Conservation (phyloP, 2,797 vertebrate species). For the Mus caroli region DNA sequence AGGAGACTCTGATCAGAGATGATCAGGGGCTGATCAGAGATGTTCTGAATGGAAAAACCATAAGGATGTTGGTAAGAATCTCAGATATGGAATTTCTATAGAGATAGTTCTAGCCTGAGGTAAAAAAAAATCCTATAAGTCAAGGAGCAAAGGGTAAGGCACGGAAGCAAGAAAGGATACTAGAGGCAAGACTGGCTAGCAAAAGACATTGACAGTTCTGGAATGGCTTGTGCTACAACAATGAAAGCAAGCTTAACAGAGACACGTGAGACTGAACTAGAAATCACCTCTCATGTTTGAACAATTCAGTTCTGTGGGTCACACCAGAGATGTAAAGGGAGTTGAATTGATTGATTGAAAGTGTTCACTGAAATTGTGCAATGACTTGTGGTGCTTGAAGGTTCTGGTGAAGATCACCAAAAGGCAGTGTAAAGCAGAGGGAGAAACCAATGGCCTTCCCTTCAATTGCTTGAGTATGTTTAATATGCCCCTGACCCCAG, state of each 20-base stretch:
- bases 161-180: background rate
- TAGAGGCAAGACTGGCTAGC: background rate
- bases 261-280: constrained; percentile 16
- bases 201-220: background rate
- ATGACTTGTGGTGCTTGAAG: background rate
- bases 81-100: background rate
- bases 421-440: background rate
- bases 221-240: background rate
- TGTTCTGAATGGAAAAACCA: background rate
- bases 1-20: background rate
- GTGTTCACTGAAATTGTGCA: background rate
- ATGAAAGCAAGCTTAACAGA: constrained; percentile 44
- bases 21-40: background rate
- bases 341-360: background rate
- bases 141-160: background rate
- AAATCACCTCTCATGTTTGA: constrained; percentile 12
- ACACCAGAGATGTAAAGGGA: background rate
- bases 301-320: constrained; percentile 6
- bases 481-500: background rate
- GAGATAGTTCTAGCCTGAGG: background rate
- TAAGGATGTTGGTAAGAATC: background rate
- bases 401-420: background rate
- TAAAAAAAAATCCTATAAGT: background rate
- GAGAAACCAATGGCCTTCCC: background rate
- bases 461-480: background rate